These are phyloP conservation scores for Sinotaia quadrata DNA, from an alignment of 2,888 invertebrate genomes.

Conservation along the genomic window DNA sequence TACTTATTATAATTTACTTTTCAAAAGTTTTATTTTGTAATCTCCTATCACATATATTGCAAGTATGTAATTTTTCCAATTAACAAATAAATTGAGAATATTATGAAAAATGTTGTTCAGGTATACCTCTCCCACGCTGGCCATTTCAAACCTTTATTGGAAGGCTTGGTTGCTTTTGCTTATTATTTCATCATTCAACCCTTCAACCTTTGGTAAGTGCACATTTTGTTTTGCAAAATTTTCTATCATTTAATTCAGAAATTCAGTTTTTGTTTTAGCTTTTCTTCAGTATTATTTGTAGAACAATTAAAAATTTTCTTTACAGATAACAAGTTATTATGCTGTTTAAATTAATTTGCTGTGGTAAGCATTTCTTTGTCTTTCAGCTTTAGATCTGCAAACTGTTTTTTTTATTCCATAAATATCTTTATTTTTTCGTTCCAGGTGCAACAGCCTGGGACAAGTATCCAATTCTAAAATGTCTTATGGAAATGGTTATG, in stretches of 20 bases:
- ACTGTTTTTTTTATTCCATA: neutral
- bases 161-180: slow-evolving; percentile 91
- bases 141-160: slow-evolving; percentile 94
- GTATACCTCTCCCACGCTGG: slow-evolving; percentile 88
- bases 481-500: slow-evolving; percentile 96
- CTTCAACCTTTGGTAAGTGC: slow-evolving; percentile 83
- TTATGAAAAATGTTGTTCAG: slow-evolving; percentile 44
- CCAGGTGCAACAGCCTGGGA: slow-evolving; percentile 82
- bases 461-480: slow-evolving; percentile 90
- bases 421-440: no score
- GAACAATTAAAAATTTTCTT: neutral
- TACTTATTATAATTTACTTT: no score
- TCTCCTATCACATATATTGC: no score
- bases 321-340: neutral
- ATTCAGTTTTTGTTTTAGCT: no score
- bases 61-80: no score
- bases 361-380: neutral
- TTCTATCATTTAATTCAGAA: no score
- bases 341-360: neutral
- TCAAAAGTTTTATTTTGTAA: no score
- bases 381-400: no score
- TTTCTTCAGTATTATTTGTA: no score
- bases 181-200: slow-evolving; percentile 93
- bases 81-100: no score
- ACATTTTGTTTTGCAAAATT: no score